Evolutionary conservation across 2,113 vertebrate species (phyloP).

Genomic region (Eonycteris spelaea): DNA sequence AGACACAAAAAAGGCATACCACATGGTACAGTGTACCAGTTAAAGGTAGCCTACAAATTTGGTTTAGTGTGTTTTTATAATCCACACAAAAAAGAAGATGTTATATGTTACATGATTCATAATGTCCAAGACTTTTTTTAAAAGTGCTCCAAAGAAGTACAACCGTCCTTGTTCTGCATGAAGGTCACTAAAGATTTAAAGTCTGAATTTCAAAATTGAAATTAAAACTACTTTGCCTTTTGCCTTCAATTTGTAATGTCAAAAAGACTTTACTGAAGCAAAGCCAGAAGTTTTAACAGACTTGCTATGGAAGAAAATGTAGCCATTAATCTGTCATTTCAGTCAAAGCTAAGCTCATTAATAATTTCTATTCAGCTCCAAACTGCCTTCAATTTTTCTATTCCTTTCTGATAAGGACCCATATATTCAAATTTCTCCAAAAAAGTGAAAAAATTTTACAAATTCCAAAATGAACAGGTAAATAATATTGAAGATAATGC

Average conservation of each 20-base stretch:
- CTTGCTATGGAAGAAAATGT: slow-evolving; percentile 58
- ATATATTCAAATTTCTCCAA: slow-evolving; percentile 41
- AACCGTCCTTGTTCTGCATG: not conserved
- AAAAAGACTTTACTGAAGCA: slow-evolving; percentile 68
- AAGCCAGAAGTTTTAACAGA: slow-evolving; percentile 67
- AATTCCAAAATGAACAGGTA: slow-evolving; percentile 62
- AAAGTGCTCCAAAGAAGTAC: not conserved
- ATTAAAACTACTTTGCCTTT: slow-evolving; percentile 58
- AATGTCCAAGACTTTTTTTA: not conserved
- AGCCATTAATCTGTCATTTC: slow-evolving; percentile 69
- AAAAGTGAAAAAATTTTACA: slow-evolving; percentile 42
- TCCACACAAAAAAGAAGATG: slow-evolving; percentile 32
- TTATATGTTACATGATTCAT: not conserved
- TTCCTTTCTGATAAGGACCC: slow-evolving; percentile 61
- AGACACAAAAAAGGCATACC: not conserved
- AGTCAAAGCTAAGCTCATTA: slow-evolving; percentile 68
- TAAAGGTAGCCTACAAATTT: not conserved
- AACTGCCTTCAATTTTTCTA: slow-evolving; percentile 59
- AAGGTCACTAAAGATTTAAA: slow-evolving; percentile 57
- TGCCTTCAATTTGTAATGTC: slow-evolving; percentile 58
- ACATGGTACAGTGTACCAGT: not conserved
- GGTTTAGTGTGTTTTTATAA: not conserved
- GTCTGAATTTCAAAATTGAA: slow-evolving; percentile 71
- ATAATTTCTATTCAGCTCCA: slow-evolving; percentile 65
- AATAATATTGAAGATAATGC: slow-evolving; percentile 47